Percentiles rank a stretch among this genome's conserved stretches.
Evolutionary conservation across 2,888 invertebrate species (phyloP).

Genomic region (Drosophila helvetica): DNA sequence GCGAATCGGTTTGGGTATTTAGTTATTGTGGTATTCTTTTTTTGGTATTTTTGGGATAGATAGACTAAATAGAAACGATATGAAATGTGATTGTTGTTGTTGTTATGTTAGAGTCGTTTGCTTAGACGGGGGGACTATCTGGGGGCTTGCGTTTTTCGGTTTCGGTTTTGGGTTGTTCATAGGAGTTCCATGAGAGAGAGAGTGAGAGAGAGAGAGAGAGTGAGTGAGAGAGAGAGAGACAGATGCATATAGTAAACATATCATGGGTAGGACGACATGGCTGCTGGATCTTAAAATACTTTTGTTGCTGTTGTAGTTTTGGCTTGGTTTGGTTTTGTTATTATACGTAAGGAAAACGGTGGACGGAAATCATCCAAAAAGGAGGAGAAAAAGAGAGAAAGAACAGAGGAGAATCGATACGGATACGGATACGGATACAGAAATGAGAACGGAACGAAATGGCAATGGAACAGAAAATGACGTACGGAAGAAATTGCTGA

Average conservation of each 20-base stretch:
- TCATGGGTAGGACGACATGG: constrained; percentile 35
- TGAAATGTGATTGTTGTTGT: constrained; percentile 76
- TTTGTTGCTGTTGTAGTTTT: constrained; percentile 37
- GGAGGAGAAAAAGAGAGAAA: constrained; percentile 2
- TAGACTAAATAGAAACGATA: constrained; percentile 64
- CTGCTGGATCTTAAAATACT: constrained; percentile 35
- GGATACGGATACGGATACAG: constrained; percentile 34
- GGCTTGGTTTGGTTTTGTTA: constrained; percentile 25
- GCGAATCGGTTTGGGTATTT: constrained; percentile 21
- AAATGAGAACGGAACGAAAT: constrained; percentile 15
- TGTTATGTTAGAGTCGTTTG: constrained; percentile 65
- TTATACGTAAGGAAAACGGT: constrained; percentile 26
- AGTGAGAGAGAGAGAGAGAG: not conserved
- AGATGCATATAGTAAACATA: constrained; percentile 17
- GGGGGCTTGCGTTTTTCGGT: not conserved
- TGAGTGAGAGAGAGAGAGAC: not conserved
- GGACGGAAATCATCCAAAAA: constrained; percentile 17
- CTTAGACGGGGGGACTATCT: constrained; percentile 43
- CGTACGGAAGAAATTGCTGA: constrained; percentile 13
- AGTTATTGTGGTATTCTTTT: constrained; percentile 3
- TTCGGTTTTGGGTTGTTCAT: constrained; percentile 6
- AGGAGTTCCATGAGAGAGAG: not conserved
- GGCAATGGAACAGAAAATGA: not conserved
- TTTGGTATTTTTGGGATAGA: constrained; percentile 39
- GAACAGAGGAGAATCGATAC: constrained; percentile 22